Base-by-base conservation (phyloP, 2,113 vertebrate genomes). In the Mohoua ochrocephala region DNA sequence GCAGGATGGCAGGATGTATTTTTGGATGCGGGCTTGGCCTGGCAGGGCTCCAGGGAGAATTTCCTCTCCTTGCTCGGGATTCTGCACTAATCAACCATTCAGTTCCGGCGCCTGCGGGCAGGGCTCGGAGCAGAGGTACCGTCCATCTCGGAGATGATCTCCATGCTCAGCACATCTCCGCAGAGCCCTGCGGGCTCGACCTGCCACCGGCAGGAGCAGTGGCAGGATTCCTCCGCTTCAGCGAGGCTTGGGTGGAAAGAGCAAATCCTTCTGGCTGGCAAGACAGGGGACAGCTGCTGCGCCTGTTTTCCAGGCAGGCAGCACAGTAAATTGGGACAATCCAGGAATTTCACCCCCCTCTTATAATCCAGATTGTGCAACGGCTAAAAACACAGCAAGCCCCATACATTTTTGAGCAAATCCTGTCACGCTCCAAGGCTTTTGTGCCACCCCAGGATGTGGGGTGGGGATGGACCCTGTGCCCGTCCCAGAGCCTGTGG, bases 41-140 rank as follows among this genome's bases (percentile, higher is more conserved):
- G 96, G 96, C 94, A 80, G 70, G 74, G 75, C 93, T 96, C 95
- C 95, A 95, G 95, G 93, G 93, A 96, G 96, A 96, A 91, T 96
- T 96, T 94, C 96, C 91, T 96, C 84, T 85, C 94, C 91, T 96
- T 76, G 91, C 89, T 82, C 18, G 6, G 61, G 84, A 64, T 94
- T 87, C 93, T 89, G 87, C 21, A 2, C 94, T 95, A 75, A 96
- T 94, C 93, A 93, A 23, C 11, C 5, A 47, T 89, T 78, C 95
- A 79, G 75, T 49, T 39, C 53, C 8, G 23, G 78, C 80, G 91
- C 89, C 94, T 56, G 89, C 3, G 11, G 87, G 94, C 87, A 94
- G 89, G 84, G 87, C 91, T 94, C 5, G 5, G 84, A 91, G 94
- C 91, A 35, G 93, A 77, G 94, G 95, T 53, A 33, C 60, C 15